Conservation (phyloP, 2,113 vertebrate genomes). For the Scalopus aquaticus region DNA sequence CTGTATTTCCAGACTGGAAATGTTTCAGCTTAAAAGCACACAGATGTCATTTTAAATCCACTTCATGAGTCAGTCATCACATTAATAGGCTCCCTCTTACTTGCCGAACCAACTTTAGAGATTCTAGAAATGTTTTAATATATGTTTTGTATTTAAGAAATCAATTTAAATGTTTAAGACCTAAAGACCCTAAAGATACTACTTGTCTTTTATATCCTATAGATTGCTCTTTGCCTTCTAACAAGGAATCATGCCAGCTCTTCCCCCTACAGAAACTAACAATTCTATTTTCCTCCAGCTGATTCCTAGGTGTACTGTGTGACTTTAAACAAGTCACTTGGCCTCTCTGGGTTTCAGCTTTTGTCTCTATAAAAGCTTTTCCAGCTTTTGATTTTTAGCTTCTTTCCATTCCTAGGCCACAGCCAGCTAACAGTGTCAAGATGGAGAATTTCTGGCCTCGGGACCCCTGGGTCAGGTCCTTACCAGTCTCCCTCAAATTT, state of each 20-base stretch:
- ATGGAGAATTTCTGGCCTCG: neutral
- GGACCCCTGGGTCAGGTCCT: neutral
- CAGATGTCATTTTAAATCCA: conserved; percentile 38
- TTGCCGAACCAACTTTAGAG: conserved; percentile 24
- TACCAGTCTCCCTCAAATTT: neutral
- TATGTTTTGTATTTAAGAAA: conserved; percentile 38
- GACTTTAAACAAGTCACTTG: neutral
- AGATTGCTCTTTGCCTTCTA: neutral
- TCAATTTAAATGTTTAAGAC: neutral
- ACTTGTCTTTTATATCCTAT: neutral
- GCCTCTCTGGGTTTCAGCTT: neutral
- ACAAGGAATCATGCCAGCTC: neutral
- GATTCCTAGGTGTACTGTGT: neutral
- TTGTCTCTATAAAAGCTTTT: neutral
- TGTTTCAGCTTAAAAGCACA: neutral
- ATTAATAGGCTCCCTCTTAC: conserved; percentile 46
- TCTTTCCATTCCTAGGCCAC: neutral
- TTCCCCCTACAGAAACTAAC: neutral
- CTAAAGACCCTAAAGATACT: neutral
- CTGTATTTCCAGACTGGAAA: neutral
- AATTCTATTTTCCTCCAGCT: neutral
- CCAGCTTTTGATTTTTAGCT: neutral
- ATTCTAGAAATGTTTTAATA: conserved; percentile 46
- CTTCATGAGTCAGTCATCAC: neutral
- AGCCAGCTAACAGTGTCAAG: neutral